A percentile compares a stretch with the other conserved stretches of the same genome.
Evolutionary conservation across 2,888 invertebrate species (phyloP).

Genomic region (Meliscaeva auricollis): DNA sequence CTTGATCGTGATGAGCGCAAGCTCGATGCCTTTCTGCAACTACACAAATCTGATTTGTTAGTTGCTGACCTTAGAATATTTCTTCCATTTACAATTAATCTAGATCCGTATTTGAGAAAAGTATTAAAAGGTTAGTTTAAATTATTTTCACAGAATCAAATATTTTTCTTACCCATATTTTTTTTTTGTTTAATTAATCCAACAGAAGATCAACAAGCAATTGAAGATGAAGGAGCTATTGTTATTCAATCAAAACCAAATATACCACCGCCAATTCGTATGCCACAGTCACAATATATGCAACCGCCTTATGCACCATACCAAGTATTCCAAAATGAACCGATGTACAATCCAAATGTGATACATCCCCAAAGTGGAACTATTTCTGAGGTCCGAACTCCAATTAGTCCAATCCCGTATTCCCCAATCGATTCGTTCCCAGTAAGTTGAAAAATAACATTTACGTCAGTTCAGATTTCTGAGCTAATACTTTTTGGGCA

Average conservation of each 20-base stretch:
- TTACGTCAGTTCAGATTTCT: neutral
- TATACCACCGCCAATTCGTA: slow-evolving; percentile 80
- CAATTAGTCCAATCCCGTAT: slow-evolving; percentile 78
- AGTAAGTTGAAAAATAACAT: slow-evolving; percentile 77
- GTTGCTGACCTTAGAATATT: slow-evolving; percentile 97
- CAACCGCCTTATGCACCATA: slow-evolving; percentile 80
- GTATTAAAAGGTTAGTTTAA: slow-evolving; percentile 93
- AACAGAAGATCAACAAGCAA: slow-evolving; percentile 88
- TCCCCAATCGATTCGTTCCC: slow-evolving; percentile 82
- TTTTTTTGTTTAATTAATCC: no score
- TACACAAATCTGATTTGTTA: slow-evolving; percentile 93
- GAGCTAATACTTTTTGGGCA: no score
- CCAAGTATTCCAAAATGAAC: slow-evolving; percentile 81
- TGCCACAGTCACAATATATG: slow-evolving; percentile 80
- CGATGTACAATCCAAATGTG: slow-evolving; percentile 75
- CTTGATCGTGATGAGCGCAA: slow-evolving; percentile 98
- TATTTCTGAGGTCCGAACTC: slow-evolving; percentile 79
- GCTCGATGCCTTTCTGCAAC: slow-evolving; percentile 95
- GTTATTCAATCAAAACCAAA: slow-evolving; percentile 82
- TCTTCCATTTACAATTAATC: slow-evolving; percentile 98
- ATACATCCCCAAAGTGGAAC: slow-evolving; percentile 46
- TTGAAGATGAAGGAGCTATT: slow-evolving; percentile 86
- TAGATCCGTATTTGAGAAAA: slow-evolving; percentile 99
- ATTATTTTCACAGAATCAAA: neutral
- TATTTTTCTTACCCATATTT: neutral